phyloP scores from a whole-genome alignment of 2,113 vertebrate genomes.

The Daboia siamensis region DNA sequence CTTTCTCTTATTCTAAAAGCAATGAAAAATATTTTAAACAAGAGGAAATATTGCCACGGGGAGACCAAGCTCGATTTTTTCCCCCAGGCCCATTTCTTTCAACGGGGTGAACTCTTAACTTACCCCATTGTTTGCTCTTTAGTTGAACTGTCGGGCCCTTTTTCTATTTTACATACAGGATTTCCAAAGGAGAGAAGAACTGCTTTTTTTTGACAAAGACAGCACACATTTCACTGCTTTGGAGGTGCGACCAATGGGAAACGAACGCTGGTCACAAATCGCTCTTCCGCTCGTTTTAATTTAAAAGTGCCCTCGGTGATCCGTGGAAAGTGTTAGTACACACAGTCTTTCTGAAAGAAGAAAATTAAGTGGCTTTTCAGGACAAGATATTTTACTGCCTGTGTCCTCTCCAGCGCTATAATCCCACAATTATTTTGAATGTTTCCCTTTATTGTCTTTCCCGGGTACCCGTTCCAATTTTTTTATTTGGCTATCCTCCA shows the following conservation, averaged over 20 bases:
- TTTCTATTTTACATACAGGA: background rate
- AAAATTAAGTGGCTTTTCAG: slow-evolving; percentile 38
- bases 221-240: background rate
- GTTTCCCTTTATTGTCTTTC: slow-evolving; percentile 42
- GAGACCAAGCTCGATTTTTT: background rate
- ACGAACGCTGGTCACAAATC: background rate
- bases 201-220: background rate
- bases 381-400: slow-evolving; percentile 47
- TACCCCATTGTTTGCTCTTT: background rate
- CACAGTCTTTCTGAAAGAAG: slow-evolving; percentile 26
- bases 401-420: slow-evolving; percentile 15
- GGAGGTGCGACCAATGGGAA: background rate
- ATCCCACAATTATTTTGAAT: slow-evolving; percentile 50
- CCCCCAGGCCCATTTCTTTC: background rate
- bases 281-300: background rate
- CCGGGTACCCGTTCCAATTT: slow-evolving; percentile 23
- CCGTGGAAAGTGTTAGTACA: slow-evolving; percentile 18
- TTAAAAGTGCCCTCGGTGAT: background rate
- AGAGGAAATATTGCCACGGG: too few relatives aligned
- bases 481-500: background rate
- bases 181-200: background rate
- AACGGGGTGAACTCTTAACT: background rate
- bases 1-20: too few relatives aligned
- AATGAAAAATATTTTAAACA: too few relatives aligned
- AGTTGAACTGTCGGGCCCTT: background rate